Evolutionary conservation across 2,797 vertebrate species (phyloP).

Genomic region (Okamejei kenojei): DNA sequence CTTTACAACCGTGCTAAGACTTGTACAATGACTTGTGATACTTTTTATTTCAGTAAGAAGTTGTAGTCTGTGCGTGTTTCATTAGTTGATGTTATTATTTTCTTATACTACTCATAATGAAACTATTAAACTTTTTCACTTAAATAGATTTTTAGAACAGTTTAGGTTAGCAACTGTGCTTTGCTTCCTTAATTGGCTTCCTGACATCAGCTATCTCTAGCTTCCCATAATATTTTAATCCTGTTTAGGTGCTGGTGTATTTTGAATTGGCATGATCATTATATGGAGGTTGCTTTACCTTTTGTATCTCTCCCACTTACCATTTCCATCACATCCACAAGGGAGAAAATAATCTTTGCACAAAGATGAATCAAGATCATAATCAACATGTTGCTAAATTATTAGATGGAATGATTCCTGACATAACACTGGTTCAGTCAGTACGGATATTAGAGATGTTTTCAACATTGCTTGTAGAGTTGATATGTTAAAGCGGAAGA

Average conservation of each 20-base stretch:
- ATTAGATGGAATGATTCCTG: background rate
- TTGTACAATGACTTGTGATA: background rate
- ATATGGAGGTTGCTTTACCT: background rate
- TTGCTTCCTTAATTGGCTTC: constrained; percentile 13
- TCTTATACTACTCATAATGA: background rate
- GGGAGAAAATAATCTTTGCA: background rate
- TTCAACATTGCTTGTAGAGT: background rate
- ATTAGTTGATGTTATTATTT: background rate
- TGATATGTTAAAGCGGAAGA: background rate
- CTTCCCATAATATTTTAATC: background rate
- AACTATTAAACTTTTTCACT: background rate
- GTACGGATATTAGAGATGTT: background rate
- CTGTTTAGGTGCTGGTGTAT: background rate
- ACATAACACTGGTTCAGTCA: background rate
- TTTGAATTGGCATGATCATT: background rate
- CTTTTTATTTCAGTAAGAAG: background rate
- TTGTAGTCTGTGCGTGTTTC: background rate
- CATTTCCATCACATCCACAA: background rate
- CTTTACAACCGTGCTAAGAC: background rate
- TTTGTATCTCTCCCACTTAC: background rate
- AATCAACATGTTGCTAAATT: background rate
- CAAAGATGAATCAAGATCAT: background rate
- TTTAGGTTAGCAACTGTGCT: background rate
- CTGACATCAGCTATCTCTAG: background rate
- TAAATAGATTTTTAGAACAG: background rate